Percentiles rank a stretch among this genome's conserved stretches.
Conservation (phyloP, 92 coral and sea anemone genomes). For the Epizoanthus rinbou region DNA sequence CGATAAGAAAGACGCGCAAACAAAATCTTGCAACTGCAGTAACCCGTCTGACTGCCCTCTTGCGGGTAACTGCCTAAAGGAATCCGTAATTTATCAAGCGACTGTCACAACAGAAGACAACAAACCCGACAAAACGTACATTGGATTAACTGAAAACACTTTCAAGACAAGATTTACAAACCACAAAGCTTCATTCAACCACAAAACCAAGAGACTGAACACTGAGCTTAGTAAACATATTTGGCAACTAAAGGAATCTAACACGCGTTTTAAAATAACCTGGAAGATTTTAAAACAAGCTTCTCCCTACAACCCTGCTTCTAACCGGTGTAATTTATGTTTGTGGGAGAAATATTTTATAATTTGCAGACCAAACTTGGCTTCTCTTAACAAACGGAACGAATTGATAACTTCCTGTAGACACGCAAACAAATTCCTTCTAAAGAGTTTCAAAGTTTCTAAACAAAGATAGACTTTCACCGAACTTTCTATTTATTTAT, state of each 20-base stretch:
- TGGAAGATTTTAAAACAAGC: conserved; percentile 51
- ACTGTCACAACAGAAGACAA: conserved; percentile 36
- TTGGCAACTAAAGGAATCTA: conserved; percentile 43
- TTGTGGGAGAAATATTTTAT: conserved; percentile 59
- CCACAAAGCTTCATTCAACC: conserved; percentile 45
- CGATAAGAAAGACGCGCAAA: not conserved
- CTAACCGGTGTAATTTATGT: conserved; percentile 57
- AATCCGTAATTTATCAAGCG: conserved; percentile 38
- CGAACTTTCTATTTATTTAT: not conserved
- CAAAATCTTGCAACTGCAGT: conserved; percentile 36
- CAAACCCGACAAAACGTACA: conserved; percentile 24
- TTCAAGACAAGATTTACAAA: conserved; percentile 37
- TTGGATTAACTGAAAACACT: conserved; percentile 47
- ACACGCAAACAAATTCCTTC: conserved; percentile 47
- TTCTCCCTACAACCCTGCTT: conserved; percentile 44
- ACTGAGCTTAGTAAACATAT: conserved; percentile 58
- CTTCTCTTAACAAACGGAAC: conserved; percentile 45
- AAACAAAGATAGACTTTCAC: conserved; percentile 15
- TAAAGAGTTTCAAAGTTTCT: conserved; percentile 17
- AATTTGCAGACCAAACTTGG: conserved; percentile 43
- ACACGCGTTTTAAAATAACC: conserved; percentile 32
- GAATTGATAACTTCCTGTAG: conserved; percentile 41
- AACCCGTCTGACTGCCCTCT: conserved; percentile 23
- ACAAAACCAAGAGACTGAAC: conserved; percentile 34
- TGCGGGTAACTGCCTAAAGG: conserved; percentile 4